Base-by-base conservation (phyloP, 2,888 invertebrate species). In the Mechanitis messenoides region DNA sequence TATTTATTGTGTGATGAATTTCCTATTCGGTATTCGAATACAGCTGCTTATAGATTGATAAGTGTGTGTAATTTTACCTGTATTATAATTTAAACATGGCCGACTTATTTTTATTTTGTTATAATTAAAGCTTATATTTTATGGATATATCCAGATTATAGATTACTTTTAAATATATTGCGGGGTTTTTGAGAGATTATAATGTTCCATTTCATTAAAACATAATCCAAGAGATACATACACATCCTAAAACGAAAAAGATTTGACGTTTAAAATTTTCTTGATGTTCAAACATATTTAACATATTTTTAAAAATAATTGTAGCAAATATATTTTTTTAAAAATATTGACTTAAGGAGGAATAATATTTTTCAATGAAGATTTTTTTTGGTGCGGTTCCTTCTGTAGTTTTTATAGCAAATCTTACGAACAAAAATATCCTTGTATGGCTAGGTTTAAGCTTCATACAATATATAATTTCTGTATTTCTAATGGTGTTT, bases 81-180 rank as follows among this genome's bases (percentile, higher is more conserved):
- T 71, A 71, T 68, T 70, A 69, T 71, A 72, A 70, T 72, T 71
- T 68, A 68, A 72, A 73, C 71, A 72, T 74, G 72, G 72, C 70
- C 65, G 72, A 65, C 69, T 65, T 67, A 66, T 65, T 63, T 69
- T 67, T 65, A 66, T 67, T 69, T 62, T 65, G 63, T 66, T 64
- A 58, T 57, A 67, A 65, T 66, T 66, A 67, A 66, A 66, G 59
- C 65, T 63, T 56, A 58, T 58, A 60, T 58, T 63, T 65, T 61
- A 66, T 53, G 59, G 54, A 58, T 46, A 59, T 45, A 61, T 63
- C 7, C 42, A 42, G 7, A 42, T 60, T 63, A 58, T 50, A 1
- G 31, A 20, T 31, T 31, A 31, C 28, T 2, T 31, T 31, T 9
- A 50, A 31, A 50, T 31, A 31, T 31, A 50, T 31, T 31, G 11